These are phyloP conservation scores for Gonocerus acuteangulatus DNA, from an alignment of 2,888 invertebrate genomes.

Conservation along the genomic window DNA sequence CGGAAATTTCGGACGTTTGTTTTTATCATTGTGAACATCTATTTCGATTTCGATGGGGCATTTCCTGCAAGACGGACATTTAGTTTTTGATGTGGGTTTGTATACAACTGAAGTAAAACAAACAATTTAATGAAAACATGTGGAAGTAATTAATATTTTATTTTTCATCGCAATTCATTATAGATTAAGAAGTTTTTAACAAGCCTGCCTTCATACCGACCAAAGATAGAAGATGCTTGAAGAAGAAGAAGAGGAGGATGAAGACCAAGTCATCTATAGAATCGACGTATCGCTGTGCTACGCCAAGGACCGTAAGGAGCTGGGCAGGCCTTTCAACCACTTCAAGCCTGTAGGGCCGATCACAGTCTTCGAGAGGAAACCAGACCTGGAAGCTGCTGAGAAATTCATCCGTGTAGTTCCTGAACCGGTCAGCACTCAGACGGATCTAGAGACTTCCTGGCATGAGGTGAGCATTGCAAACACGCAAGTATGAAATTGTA, in stretches of 20 bases:
- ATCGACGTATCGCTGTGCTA: not conserved
- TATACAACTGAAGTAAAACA: too few relatives aligned
- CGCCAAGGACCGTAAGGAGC: constrained; percentile 8
- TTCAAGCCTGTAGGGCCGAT: constrained; percentile 4
- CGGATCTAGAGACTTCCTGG: not conserved
- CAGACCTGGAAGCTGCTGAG: not conserved
- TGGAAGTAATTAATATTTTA: too few relatives aligned
- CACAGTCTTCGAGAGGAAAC: constrained; percentile 9
- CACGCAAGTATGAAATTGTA: too few relatives aligned
- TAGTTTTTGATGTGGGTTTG: too few relatives aligned
- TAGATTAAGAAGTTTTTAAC: too few relatives aligned
- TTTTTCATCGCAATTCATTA: too few relatives aligned
- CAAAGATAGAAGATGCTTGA: constrained; percentile 12
- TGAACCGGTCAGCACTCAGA: constrained; percentile 4
- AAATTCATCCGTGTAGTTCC: constrained; percentile 7
- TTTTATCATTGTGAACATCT: too few relatives aligned
- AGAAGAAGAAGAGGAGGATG: constrained; percentile 17
- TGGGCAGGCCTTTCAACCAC: constrained; percentile 21
- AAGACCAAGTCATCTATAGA: constrained; percentile 22
- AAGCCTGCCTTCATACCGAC: too few relatives aligned
- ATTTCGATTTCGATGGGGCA: too few relatives aligned
- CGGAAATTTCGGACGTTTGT: too few relatives aligned
- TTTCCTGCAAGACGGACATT: too few relatives aligned
- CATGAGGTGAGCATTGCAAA: constrained; percentile 18
- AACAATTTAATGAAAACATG: too few relatives aligned